Evolutionary conservation across 1,140 invertebrate genomes (phyloP), one percentile per base, ranked within the genome.

Genomic region (Danaus plexippus): DNA sequence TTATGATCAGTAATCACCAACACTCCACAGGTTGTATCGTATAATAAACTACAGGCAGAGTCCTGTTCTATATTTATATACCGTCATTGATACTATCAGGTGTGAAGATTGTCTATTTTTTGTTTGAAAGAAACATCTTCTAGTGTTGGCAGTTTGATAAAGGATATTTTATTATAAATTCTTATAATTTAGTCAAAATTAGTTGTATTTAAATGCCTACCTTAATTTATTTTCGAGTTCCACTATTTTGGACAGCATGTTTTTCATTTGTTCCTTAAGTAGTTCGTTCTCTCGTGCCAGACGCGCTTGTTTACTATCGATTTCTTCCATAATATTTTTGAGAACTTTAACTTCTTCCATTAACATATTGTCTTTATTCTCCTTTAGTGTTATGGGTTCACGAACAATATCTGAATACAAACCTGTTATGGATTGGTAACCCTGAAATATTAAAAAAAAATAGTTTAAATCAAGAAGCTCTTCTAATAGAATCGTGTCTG

Each of bases 361-460:
- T 1, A 57, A 12, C 11, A 46, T 44, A 13, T 60, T 69, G 8
- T 71, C 70, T 45, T 59, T 57, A 7, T 58, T 62, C 32, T 69
- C 63, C 32, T 60, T 64, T 2, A 64, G 44, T 11, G 11, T 53
- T 43, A 63, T 54, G 15, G 73, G 73, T 45, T 76, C 77, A 9
- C 64, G 64, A 4, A 71, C 54, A 48, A 73, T 69, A 52, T 80
- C 82, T 8, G 73, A 62, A 41, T 85, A 85, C 9, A 85, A 57
- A 2, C 75, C 75, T 11, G 79, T 73, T 18, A 85, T 71, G 11
- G 81, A 82, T 54, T 81, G 73, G 57, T 75, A 81, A 2, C 80
- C 68, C 78, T 81, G 59, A 18, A 62, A 61, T 44, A 54, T n/a
- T 15, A 18, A 49, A 41, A 22, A 41, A n/a, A 11, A 41, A 47